Evolutionary conservation across 1,140 invertebrate genomes (phyloP), one percentile per base, ranked within the genome.

Genomic region (Heliconius eleuchia): DNA sequence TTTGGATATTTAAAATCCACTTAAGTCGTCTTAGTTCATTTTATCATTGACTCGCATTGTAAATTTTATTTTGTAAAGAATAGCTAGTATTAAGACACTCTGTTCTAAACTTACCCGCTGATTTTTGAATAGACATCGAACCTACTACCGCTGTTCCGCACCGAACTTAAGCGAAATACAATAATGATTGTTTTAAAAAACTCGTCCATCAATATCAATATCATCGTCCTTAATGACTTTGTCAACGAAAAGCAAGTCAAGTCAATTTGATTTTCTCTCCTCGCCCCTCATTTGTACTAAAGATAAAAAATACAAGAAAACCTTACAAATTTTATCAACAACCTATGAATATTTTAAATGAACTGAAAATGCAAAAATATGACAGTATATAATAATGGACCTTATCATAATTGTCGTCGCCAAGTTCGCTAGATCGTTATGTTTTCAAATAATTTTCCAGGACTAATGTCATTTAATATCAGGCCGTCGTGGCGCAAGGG

Each of bases 391-490:
- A 57, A 37, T 57, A 23, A 55, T 52, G 39, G 6, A 72, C 16
- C 73, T 75, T 75, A 75, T 75, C 55, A 39, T 75, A 57, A 57
- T n/a, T 75, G 73, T 27, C 55, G 27, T 60, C 37, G 42, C 55
- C 19, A 11, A 75, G 55, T 42, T 55, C 30, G 19, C 19, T 19
- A 19, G 23, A 60, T 75, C n/a, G 27, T 13, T 37, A 37, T 60
- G 34, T 60, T 60, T 34, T 34, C 18, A n/a, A 16, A 50, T 9
- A 42, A 75, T 75, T 75, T 75, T 60, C 30, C 3, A 18, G 30
- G 52, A 60, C 42, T n/a, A 50, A 50, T 39, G 71, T 74, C 73
- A 19, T 34, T 30, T 55, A n/a, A 55, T 34, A 6, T 37, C 34
- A 37, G 34, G 34, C 34, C 34, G 5, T 37, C 34, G 34, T 37